Percentiles rank a stretch among this genome's conserved stretches.
Evolutionary conservation across 1,140 invertebrate species (phyloP).

Genomic region (Lepidurus packardi): DNA sequence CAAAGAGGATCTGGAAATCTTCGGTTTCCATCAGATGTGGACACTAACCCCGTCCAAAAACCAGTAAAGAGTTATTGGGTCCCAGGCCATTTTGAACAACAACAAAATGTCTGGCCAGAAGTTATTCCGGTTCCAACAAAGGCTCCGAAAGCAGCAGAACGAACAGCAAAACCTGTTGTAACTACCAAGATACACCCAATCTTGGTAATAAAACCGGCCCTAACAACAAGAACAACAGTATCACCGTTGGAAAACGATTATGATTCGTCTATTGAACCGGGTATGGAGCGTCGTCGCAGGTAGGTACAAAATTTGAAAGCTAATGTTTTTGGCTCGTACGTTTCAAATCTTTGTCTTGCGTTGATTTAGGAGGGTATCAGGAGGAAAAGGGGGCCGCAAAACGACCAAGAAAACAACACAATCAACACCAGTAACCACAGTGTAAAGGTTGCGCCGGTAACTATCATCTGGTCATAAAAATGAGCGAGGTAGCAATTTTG

Average conservation of each 20-base stretch:
- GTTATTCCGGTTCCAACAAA: neutral
- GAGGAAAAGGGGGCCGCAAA: no score
- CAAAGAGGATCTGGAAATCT: no score
- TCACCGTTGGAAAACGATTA: neutral
- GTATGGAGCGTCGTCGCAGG: neutral
- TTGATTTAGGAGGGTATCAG: no score
- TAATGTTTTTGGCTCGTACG: neutral
- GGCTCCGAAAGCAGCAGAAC: neutral
- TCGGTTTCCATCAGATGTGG: no score
- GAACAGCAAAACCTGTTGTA: neutral
- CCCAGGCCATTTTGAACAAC: neutral
- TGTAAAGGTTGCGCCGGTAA: no score
- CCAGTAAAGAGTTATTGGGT: neutral
- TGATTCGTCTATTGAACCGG: neutral
- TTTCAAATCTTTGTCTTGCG: no score
- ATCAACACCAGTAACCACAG: no score
- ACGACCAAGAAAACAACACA: no score
- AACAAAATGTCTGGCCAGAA: neutral
- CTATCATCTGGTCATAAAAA: no score
- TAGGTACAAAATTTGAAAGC: neutral
- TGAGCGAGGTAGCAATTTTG: no score
- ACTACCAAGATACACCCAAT: neutral
- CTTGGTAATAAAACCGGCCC: no score
- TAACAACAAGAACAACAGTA: neutral
- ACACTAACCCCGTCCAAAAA: neutral